Percentiles rank a stretch among this genome's conserved stretches.
phyloP scores from a whole-genome alignment of 2,797 vertebrate genomes.

The Pogonophryne albipinna region DNA sequence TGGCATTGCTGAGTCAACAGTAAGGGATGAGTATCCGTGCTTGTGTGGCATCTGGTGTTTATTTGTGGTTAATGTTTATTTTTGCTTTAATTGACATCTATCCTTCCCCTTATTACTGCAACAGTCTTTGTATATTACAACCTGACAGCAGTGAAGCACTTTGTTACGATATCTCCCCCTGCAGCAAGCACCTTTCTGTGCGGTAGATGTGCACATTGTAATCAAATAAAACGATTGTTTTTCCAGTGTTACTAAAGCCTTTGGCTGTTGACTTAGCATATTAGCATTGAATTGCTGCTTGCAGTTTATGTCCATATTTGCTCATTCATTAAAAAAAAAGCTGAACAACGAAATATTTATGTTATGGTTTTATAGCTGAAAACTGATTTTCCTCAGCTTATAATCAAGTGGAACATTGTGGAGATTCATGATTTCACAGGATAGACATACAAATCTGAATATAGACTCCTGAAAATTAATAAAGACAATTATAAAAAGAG shows the following conservation, averaged over 20 bases:
- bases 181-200: not conserved
- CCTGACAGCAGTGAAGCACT: slow-evolving; percentile 5
- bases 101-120: slow-evolving; percentile 1
- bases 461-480: not conserved
- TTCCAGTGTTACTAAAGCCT: not conserved
- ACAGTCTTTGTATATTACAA: not conserved
- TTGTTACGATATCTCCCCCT: not conserved
- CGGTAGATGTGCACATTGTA: not conserved
- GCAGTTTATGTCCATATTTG: not conserved
- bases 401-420: not conserved
- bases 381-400: not conserved
- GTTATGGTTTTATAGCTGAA: not conserved
- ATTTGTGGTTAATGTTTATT: not conserved
- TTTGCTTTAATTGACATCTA: not conserved
- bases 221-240: not conserved
- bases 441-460: not conserved
- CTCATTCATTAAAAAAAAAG: no score
- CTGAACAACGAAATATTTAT: no score
- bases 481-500: no score
- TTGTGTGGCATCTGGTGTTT: slow-evolving; percentile 18
- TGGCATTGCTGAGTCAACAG: slow-evolving; percentile 69
- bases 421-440: not conserved
- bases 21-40: slow-evolving; percentile 37
- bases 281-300: not conserved
- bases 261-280: not conserved